Base-by-base conservation (phyloP, 2,888 invertebrate genomes). In the Hybos culiciformis region DNA sequence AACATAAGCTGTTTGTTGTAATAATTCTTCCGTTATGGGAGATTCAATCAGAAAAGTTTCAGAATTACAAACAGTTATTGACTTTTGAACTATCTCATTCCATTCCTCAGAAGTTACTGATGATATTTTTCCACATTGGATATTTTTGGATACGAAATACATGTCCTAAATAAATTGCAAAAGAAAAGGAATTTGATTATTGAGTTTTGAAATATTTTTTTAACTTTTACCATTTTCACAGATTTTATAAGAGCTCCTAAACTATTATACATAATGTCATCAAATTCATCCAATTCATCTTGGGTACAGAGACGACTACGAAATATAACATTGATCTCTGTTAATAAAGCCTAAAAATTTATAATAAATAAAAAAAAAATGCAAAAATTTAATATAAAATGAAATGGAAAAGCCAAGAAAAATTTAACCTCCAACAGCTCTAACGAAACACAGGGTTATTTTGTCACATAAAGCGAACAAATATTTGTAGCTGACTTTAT, bases 311-410 rank as follows among this genome's bases (percentile, higher is more conserved):
- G 66, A 51, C 81, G 73, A 58, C 88, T 84, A 50, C 75, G 71
- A 62, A 92, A 91, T 56, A 83, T 71, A 46, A 79, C 69, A 44
- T 75, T 67, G 2, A 82, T 79, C 71, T 92, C 91, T 52, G 86
- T 78, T 23, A 74, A 67, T 51, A 85, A 70, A 4, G 80, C 77
- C 78, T 85, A 60, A 47, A 58, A 11, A 12, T 14, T 32, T n/a
- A 14, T 14, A n/a, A 32, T 32, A 4, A 32, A 32, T 11, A 15
- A 14, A 3, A 11, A 32, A 17, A 17, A 17, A 33, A 17, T 9
- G 9, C 18, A 15, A 17, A 33, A 33, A 33, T 4, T 31, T 8
- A 24, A 24, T 11, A 31, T 14, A 31, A 9, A 9, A 31, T 14
- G 14, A 29, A 29, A 29, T n/a, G 9, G 11, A n/a, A 29, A 8